Percentiles rank a stretch among this genome's conserved stretches.
phyloP scores from a whole-genome alignment of 2,113 vertebrate species.

The Crypturellus undulatus region DNA sequence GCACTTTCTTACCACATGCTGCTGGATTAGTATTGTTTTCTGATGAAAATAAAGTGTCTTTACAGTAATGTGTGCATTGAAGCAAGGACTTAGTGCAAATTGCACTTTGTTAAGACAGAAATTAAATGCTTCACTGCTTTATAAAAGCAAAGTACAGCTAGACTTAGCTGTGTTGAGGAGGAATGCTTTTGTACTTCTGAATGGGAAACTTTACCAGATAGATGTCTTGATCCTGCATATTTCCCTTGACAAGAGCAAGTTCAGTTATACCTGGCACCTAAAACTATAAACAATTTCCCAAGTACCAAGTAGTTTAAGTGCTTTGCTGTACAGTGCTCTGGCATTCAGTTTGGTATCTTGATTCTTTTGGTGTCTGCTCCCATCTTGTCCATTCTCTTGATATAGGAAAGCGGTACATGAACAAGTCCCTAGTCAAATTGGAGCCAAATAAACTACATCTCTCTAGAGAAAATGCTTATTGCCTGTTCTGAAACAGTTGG shows the following conservation, averaged over 20 bases:
- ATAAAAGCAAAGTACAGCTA: background rate
- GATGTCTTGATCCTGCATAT: background rate
- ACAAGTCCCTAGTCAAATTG: background rate
- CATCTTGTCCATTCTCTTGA: background rate
- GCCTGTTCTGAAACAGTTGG: background rate
- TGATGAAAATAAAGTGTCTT: background rate
- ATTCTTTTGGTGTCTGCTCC: background rate
- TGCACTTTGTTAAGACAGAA: background rate
- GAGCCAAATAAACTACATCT: background rate
- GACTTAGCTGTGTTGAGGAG: fast-evolving
- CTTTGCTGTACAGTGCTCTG: background rate
- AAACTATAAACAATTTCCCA: too few species aligned
- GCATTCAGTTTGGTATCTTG: background rate
- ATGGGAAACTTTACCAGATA: background rate
- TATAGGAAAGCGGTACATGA: background rate
- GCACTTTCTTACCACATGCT: background rate
- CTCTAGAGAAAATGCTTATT: background rate
- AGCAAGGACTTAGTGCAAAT: background rate
- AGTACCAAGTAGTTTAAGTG: background rate
- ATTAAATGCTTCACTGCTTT: background rate
- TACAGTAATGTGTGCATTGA: background rate
- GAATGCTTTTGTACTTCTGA: background rate
- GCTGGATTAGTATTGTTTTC: background rate
- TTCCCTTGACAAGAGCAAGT: background rate
- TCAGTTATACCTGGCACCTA: background rate